Conservation (phyloP, 2,888 invertebrate species). For the Therioaphis trifolii region DNA sequence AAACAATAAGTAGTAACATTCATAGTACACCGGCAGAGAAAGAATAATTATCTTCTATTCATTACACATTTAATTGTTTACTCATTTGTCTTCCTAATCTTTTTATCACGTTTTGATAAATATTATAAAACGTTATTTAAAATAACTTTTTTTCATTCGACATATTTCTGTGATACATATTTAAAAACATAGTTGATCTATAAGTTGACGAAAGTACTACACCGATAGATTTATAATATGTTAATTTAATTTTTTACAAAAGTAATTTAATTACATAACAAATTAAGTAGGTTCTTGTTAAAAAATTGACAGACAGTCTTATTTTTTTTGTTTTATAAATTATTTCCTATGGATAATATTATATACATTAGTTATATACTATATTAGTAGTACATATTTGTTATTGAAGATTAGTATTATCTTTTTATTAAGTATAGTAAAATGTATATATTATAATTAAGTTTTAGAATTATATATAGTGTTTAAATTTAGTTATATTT, state of each 20-base stretch:
- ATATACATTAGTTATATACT: not conserved
- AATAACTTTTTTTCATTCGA: not conserved
- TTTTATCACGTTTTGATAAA: slow-evolving; percentile 36
- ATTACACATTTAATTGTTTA: slow-evolving; percentile 18
- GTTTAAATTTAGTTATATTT: not conserved
- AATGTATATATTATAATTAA: slow-evolving; percentile 39
- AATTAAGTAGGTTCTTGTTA: slow-evolving; percentile 15
- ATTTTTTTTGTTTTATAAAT: slow-evolving; percentile 40
- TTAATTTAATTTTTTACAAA: slow-evolving; percentile 35
- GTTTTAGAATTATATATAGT: not conserved
- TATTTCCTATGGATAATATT: slow-evolving; percentile 53
- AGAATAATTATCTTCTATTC: slow-evolving; percentile 19
- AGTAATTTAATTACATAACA: not conserved
- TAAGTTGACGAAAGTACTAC: slow-evolving; percentile 17
- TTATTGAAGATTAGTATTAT: slow-evolving; percentile 29
- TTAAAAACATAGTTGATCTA: slow-evolving; percentile 38
- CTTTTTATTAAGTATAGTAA: not conserved
- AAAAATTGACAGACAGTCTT: slow-evolving; percentile 2
- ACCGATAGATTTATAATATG: slow-evolving; percentile 21
- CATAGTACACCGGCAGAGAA: slow-evolving; percentile 36
- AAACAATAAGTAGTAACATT: slow-evolving; percentile 44
- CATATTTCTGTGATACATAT: slow-evolving; percentile 52
- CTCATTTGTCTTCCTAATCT: slow-evolving; percentile 55
- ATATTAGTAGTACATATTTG: not conserved
- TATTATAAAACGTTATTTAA: not conserved